Conservation (phyloP, 2,113 vertebrate species). For the Tylochromis polylepis region DNA sequence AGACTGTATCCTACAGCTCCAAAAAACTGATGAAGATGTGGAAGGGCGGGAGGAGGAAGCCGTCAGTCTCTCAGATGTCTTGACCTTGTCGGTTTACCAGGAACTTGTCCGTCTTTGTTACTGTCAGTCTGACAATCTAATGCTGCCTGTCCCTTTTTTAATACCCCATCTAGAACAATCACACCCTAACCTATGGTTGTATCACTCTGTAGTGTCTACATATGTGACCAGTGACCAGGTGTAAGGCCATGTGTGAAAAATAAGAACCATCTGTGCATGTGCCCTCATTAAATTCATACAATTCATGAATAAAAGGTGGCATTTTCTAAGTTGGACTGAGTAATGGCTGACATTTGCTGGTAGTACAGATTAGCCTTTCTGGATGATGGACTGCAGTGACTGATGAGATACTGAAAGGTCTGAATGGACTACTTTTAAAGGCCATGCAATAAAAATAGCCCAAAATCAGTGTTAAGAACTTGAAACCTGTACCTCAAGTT, state of each 20-base stretch:
- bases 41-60: slow-evolving; percentile 82
- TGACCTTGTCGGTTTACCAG: neutral
- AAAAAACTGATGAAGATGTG: slow-evolving; percentile 92
- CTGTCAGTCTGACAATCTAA: neutral
- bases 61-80: slow-evolving; percentile 47
- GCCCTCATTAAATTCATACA: neutral
- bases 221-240: neutral
- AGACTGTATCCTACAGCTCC: slow-evolving; percentile 82
- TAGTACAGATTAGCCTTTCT: neutral
- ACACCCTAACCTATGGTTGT: neutral
- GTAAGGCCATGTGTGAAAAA: neutral
- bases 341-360: slow-evolving; percentile 12
- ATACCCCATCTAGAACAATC: neutral
- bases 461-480: neutral
- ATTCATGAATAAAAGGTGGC: neutral
- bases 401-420: neutral
- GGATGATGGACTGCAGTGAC: neutral
- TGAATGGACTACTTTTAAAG: neutral
- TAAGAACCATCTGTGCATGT: neutral
- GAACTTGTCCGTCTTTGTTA: neutral
- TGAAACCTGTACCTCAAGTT: neutral
- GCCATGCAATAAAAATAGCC: neutral
- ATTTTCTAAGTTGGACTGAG: slow-evolving; percentile 26
- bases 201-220: neutral
- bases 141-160: neutral